phyloP scores from a whole-genome alignment of 2,113 vertebrate species.

The Pituophis catenifer region DNA sequence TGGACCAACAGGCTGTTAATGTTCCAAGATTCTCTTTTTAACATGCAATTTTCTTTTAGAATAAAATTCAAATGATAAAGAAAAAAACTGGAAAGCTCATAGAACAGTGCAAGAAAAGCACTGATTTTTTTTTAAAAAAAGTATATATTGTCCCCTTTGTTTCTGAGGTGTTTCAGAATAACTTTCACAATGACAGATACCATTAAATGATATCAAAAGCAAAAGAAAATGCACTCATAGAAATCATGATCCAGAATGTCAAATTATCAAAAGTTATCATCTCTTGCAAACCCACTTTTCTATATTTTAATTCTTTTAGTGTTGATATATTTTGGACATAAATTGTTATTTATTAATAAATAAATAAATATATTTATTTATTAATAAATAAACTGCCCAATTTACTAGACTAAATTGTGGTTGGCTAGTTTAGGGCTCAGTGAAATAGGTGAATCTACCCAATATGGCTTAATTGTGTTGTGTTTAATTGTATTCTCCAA shows the following conservation, averaged over 20 bases:
- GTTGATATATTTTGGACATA: not conserved
- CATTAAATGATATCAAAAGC: not conserved
- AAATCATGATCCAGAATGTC: not conserved
- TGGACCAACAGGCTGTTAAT: not conserved
- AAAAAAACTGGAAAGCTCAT: not conserved
- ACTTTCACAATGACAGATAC: not conserved
- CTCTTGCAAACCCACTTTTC: not conserved
- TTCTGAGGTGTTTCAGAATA: not conserved
- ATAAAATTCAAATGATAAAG: not conserved
- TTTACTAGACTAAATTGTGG: not conserved
- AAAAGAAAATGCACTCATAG: not conserved
- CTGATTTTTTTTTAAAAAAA: not conserved
- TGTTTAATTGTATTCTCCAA: not conserved
- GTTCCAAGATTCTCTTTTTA: not conserved
- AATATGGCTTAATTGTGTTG: not conserved
- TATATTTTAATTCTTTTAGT: not conserved
- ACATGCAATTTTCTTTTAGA: not conserved
- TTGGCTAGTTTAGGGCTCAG: not conserved
- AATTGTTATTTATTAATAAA: not conserved
- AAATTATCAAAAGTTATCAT: not conserved
- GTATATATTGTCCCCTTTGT: not conserved
- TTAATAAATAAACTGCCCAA: not conserved
- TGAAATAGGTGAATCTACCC: not conserved
- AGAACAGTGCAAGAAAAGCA: not conserved
- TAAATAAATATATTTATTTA: no score